phyloP scores from a whole-genome alignment of 2,888 invertebrate species.

The Gymnocheta viridis region DNA sequence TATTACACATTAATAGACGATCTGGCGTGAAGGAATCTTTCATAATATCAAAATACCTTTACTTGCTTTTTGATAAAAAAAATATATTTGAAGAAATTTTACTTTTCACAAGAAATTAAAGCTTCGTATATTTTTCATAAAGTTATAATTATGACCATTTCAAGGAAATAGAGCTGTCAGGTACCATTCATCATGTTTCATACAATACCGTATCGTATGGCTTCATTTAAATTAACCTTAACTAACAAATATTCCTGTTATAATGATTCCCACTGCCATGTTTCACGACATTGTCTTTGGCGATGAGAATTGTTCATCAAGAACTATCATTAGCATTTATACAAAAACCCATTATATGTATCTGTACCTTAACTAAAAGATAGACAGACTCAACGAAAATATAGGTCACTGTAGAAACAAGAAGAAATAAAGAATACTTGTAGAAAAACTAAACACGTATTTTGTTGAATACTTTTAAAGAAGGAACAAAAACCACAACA shows the following conservation, averaged over 20 bases:
- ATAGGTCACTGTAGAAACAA: constrained; percentile 55
- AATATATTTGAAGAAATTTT: no score
- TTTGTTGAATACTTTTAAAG: constrained; percentile 30
- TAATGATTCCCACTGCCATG: constrained; percentile 19
- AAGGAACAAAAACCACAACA: not conserved
- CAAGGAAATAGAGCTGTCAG: not conserved
- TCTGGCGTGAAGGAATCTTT: no score
- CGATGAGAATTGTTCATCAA: constrained; percentile 48
- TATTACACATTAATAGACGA: no score
- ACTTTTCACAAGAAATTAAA: not conserved
- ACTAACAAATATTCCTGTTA: constrained; percentile 42
- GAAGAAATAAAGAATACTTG: not conserved
- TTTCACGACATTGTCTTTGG: constrained; percentile 14
- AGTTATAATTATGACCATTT: not conserved
- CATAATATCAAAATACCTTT: no score
- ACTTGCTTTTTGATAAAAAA: no score
- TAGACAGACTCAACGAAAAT: constrained; percentile 42
- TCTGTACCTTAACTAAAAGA: constrained; percentile 42
- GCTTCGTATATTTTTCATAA: not conserved
- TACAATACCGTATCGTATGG: not conserved
- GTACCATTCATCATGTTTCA: not conserved
- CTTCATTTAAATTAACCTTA: constrained; percentile 47
- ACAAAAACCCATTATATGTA: constrained; percentile 57
- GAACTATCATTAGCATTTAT: constrained; percentile 55
- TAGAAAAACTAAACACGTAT: constrained; percentile 24